Base-by-base conservation (phyloP, 2,797 vertebrate genomes). In the Selene dorsalis region DNA sequence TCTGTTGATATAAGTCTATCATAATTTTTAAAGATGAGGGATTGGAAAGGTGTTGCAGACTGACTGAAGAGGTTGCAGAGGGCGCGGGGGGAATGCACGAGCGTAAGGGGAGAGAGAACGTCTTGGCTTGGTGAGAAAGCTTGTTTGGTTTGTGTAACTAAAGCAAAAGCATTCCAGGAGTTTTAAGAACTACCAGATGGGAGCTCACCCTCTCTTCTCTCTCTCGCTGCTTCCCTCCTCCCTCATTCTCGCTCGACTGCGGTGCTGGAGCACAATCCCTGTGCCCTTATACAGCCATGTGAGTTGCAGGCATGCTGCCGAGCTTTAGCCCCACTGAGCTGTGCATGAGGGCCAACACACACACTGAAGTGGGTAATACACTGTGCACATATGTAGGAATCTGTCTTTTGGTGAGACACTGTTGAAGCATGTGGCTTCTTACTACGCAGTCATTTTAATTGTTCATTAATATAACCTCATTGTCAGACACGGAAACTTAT, bases 121-220 rank as follows among this genome's bases (percentile, higher is more conserved):
- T 87, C 87, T 91, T 89, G 88, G 90, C 91, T 91, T 91, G 89
- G 93, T 92, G 87, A 88, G 90, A 90, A 92, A 82, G 83, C 89
- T 94, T 95, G 96, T 95, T 96, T 95, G 92, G 93, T 94, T 95
- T 95, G 93, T 91, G 95, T 93, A 94, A 95, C 95, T 95, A 95
- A 95, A 96, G 95, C 95, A 96, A 94, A 96, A 93, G 94, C 94
- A 95, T 96, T 95, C 95, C 95, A 95, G 92, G 88, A 93, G 93
- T 95, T 95, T 95, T 95, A 95, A 95, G 93, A 94, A 94, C 92
- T 95, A 95, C 94, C 95, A 96, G 95, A 96, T 95, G 95, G 93
- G 86, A 91, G 91, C 84, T 86, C 84, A 69, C 84, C 75, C 91
- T 82, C 87, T 82, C 84, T 58, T 62, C 7, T 52, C 77, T 22